Evolutionary conservation across 2,888 invertebrate species (phyloP).

Genomic region (Parnassius orleans): DNA sequence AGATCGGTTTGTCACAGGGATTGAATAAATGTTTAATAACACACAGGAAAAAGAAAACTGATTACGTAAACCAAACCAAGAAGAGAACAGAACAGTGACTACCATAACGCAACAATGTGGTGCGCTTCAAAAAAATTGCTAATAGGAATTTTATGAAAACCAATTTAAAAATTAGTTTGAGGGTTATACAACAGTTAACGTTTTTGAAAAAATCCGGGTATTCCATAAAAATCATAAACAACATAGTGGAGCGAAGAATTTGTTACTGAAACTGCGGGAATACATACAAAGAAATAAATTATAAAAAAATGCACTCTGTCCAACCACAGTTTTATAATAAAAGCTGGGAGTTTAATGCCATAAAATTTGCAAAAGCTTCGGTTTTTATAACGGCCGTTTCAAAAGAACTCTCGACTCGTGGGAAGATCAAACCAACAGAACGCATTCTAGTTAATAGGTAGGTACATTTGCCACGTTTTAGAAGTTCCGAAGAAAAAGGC

Average conservation of each 20-base stretch:
- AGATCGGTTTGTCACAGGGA: slow-evolving; percentile 54
- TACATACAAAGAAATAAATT: too few species aligned
- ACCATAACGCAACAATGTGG: background rate
- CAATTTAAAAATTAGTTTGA: too few species aligned
- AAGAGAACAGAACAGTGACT: background rate
- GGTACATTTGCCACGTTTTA: background rate
- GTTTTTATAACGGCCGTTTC: background rate
- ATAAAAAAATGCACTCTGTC: too few species aligned
- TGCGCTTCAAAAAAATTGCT: background rate
- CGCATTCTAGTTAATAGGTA: background rate
- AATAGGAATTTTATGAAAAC: too few species aligned
- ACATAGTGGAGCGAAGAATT: too few species aligned
- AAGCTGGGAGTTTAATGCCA: background rate
- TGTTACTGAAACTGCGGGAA: too few species aligned
- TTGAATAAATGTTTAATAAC: slow-evolving; percentile 37
- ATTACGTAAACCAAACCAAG: slow-evolving; percentile 3
- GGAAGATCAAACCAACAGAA: slow-evolving; percentile 1
- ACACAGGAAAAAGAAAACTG: slow-evolving; percentile 18
- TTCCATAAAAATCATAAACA: too few species aligned
- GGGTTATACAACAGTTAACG: too few species aligned
- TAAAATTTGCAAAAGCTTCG: background rate
- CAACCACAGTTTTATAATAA: background rate
- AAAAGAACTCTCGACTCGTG: background rate
- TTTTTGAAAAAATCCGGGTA: too few species aligned
- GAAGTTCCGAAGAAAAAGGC: background rate